phyloP scores from a whole-genome alignment of 1,140 invertebrate species.

The Oedothorax gibbosus region DNA sequence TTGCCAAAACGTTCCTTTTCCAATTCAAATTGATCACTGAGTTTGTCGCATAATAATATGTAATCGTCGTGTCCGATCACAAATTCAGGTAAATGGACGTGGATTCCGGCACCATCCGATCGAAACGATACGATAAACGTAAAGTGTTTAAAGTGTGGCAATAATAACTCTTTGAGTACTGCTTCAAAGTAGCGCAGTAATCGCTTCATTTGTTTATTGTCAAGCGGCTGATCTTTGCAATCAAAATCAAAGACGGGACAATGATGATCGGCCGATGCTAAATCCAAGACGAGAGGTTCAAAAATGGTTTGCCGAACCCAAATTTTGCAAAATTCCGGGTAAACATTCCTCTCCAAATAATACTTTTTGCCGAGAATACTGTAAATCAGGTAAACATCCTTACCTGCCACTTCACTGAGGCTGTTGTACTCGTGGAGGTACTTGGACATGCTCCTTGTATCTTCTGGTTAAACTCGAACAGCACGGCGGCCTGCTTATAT shows the following conservation, averaged over 20 bases:
- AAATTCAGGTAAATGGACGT: constrained; percentile 10
- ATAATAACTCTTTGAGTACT: background rate
- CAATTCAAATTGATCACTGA: too few relatives aligned
- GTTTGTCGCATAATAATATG: background rate
- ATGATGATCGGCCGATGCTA: background rate
- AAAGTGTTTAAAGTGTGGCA: background rate
- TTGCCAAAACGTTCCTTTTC: too few relatives aligned
- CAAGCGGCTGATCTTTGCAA: background rate
- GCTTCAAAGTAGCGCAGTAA: background rate
- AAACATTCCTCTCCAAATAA: background rate
- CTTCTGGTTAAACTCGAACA: too few relatives aligned
- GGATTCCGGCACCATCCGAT: background rate
- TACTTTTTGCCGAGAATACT: background rate
- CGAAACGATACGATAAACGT: background rate
- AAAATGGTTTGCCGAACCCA: background rate
- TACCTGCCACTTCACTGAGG: background rate
- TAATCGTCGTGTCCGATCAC: constrained; percentile 22
- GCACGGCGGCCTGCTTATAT: too few relatives aligned
- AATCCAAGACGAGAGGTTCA: background rate
- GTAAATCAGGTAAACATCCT: background rate
- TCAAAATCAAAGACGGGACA: constrained; percentile 3
- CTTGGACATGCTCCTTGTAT: background rate
- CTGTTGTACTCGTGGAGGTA: background rate
- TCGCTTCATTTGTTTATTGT: too few relatives aligned
- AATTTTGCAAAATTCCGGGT: background rate